Base-by-base conservation (phyloP, 2,888 invertebrate species). In the Drepana falcataria region DNA sequence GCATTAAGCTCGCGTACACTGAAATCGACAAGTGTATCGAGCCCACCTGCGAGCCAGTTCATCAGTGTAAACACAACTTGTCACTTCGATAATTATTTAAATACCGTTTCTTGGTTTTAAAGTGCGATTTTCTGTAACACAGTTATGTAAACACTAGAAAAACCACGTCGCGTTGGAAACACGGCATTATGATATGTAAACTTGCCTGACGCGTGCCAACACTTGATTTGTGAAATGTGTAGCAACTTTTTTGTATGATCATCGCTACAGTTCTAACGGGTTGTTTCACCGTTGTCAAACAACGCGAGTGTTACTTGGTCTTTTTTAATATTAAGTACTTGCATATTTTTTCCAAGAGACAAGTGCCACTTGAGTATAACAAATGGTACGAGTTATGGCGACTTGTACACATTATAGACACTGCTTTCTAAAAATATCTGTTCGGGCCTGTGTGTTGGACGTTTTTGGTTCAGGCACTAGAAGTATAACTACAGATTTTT, bases 81-180 rank as follows among this genome's bases (percentile, higher is more conserved):
- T 79, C 83, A 80, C 79, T 75, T 78, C 73, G 75, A 73, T 79
- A 78, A 79, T 76, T 80, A 73, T 74, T 80, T 78, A 79, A 82
- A 81, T 68, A 72, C 81, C 75, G 81, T 84, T 44, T 82, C 74
- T 75, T 74, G 65, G 75, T 76, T 81, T 72, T 75, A 77, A 72
- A 79, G 79, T 73, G 77, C 66, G 70, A 77, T 86, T 75, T 85
- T 81, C 75, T 70, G 59, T 65, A 66, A 78, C 82, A 80, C 82
- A 80, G 84, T 83, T 83, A 85, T 59, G 59, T 73, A 83, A 83
- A 87, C 77, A 81, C 68, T 75, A 75, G 76, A 76, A 77, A 73
- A 77, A 71, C 66, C 68, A 66, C 63, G 65, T 65, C 61, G 64
- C 70, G 68, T 66, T 69, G 73, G 77, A 79, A 79, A 79, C 76